Percentiles rank a stretch among this genome's conserved stretches.
These are phyloP conservation scores for Nymphalis polychloros DNA, from an alignment of 2,888 invertebrate species.

Conservation along the genomic window DNA sequence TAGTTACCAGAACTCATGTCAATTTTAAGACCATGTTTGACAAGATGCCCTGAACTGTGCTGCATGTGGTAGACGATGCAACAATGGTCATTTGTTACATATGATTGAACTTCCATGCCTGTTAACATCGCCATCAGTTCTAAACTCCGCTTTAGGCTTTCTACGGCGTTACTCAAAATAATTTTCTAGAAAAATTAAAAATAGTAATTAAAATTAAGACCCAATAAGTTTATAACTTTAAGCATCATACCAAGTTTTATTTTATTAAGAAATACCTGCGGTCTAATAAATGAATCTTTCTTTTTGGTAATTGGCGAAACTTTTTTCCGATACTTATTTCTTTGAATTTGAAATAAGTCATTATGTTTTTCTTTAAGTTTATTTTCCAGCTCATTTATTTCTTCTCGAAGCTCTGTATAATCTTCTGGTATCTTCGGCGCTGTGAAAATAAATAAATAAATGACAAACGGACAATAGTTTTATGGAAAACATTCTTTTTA, in stretches of 20 bases:
- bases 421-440: constrained; percentile 51
- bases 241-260: no score
- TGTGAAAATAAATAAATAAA: constrained; percentile 27
- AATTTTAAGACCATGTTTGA: constrained; percentile 67
- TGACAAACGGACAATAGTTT: no score
- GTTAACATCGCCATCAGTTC: constrained; percentile 61
- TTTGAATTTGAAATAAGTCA: constrained; percentile 62
- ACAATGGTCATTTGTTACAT: constrained; percentile 59
- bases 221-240: not conserved
- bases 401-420: constrained; percentile 57
- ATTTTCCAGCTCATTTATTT: constrained; percentile 56
- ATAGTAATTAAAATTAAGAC: not conserved
- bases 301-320: constrained; percentile 46
- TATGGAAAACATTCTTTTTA: no score
- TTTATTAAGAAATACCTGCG: constrained; percentile 50
- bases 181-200: constrained; percentile 55
- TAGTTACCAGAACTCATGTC: constrained; percentile 58
- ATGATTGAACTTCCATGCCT: constrained; percentile 68
- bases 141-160: constrained; percentile 50
- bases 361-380: constrained; percentile 57
- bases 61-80: constrained; percentile 68
- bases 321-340: constrained; percentile 54
- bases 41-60: constrained; percentile 48
- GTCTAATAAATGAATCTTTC: constrained; percentile 53
- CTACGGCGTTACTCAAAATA: constrained; percentile 54